Conservation (phyloP, 2,113 vertebrate species). For the Crotalus viridis region DNA sequence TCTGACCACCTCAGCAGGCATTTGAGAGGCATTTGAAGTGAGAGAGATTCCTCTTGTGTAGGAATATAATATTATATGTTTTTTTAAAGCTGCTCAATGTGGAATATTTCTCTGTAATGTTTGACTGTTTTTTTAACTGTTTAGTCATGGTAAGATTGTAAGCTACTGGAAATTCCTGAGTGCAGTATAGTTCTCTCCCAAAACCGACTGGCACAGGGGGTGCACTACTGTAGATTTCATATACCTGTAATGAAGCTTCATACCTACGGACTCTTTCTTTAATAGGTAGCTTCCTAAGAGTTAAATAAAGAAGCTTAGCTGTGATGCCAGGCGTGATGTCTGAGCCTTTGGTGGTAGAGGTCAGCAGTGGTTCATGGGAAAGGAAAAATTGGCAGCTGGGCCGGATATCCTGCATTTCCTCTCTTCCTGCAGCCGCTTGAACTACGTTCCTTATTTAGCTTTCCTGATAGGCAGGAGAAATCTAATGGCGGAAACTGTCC, state of each 20-base stretch:
- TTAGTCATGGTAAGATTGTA: neutral
- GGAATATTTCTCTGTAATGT: neutral
- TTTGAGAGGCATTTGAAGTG: neutral
- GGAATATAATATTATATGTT: neutral
- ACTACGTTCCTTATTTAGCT: slow-evolving; percentile 79
- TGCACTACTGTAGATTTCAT: rapidly evolving
- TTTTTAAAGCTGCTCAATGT: neutral
- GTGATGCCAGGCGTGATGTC: slow-evolving; percentile 62
- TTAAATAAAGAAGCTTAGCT: slow-evolving; percentile 40
- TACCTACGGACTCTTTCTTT: neutral
- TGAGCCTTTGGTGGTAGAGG: slow-evolving; percentile 69
- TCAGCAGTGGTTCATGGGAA: slow-evolving; percentile 91
- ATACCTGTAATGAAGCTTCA: rapidly evolving
- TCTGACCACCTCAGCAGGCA: neutral
- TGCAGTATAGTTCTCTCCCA: rapidly evolving
- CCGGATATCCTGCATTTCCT: slow-evolving; percentile 86
- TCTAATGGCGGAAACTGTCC: slow-evolving; percentile 78
- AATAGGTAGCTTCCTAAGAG: slow-evolving; percentile 43
- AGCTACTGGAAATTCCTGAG: rapidly evolving
- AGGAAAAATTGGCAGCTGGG: slow-evolving; percentile 80
- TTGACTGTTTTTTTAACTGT: neutral
- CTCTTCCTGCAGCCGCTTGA: slow-evolving; percentile 78
- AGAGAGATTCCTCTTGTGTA: neutral
- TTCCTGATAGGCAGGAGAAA: slow-evolving; percentile 74
- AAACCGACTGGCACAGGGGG: rapidly evolving